These are phyloP conservation scores for Ptiloglossa arizonensis DNA, from an alignment of 1,140 invertebrate species.

Conservation along the genomic window DNA sequence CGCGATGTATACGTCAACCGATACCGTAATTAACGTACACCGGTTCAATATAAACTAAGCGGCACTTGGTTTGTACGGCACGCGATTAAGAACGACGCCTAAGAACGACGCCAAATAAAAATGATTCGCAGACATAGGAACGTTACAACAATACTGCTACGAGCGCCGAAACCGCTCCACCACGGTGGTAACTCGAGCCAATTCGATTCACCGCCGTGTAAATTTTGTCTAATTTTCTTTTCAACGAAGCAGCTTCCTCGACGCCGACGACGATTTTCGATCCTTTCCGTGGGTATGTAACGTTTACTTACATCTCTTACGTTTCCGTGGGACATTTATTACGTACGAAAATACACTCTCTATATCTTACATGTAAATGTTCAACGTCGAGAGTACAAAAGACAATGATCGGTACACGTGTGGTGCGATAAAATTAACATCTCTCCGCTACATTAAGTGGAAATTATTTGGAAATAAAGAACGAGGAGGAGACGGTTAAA, in stretches of 20 bases:
- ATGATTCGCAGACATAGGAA: background rate
- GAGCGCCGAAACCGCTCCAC: too few species aligned
- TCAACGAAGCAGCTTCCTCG: slow-evolving; percentile 16
- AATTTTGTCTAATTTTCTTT: too few species aligned
- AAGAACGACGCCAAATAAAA: slow-evolving; percentile 1
- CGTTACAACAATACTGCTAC: too few species aligned
- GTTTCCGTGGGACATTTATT: slow-evolving; percentile 4
- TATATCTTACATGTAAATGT: slow-evolving; percentile 43
- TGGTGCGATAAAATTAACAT: background rate
- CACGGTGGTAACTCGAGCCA: too few species aligned
- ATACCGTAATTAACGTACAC: slow-evolving; percentile 12
- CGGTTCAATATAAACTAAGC: slow-evolving; percentile 76
- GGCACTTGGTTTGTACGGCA: slow-evolving; percentile 3
- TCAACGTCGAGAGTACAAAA: slow-evolving; percentile 40
- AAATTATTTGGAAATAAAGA: background rate
- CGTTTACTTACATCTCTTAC: slow-evolving; percentile 30
- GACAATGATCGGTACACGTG: slow-evolving; percentile 5
- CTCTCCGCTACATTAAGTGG: background rate
- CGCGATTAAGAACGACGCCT: slow-evolving; percentile 1
- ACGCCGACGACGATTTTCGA: background rate
- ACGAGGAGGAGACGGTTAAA: background rate
- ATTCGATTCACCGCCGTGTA: too few species aligned
- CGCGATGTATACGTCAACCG: slow-evolving; percentile 20
- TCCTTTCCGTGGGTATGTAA: background rate
- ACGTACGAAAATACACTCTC: slow-evolving; percentile 62